Base-by-base conservation (phyloP, 1,140 invertebrate genomes). In the Anastatus disparis region DNA sequence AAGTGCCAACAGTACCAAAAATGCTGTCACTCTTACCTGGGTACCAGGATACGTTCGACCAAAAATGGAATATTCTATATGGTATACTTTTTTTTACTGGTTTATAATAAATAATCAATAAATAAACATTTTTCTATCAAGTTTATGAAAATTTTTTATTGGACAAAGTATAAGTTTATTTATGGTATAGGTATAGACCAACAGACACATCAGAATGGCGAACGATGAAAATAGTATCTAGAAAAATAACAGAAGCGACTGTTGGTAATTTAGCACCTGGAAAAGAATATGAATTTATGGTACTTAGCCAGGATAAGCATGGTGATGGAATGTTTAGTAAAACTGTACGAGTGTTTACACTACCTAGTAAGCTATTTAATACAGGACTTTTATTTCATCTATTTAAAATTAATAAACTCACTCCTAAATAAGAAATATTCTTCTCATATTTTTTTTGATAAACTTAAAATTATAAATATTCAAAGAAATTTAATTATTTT, bases 291-390 rank as follows among this genome's bases (percentile, higher is more conserved):
- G 95, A 97, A 84, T 93, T 98, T 76, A 95, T 95, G 89, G 93
- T 97, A 31, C 87, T 97, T 24, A 93, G 95, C 71, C 92, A 95
- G 76, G 96, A 97, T 82, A 89, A 91, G 75, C 87, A 92, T 64
- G 95, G 95, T 2, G 94, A 97, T 76, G 95, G 95, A 13, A 92
- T 96, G 85, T 95, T 95, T 79, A 97, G 95, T 80, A 94, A 95
- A 82, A 89, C 93, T 7, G 87, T 97, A 13, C 89, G 89, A 71
- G 90, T 94, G 40, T 89, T 88, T 75, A 97, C 95, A 0, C 90
- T 92, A 84, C 79, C 79, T 4, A 78, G 82, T 82, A 75, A 42
- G 77, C 76, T 65, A 17, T 29, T 52, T 55, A 31, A 46, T 46
- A n/a, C n/a, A n/a, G n/a, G n/a, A 40, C 22, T 10, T 35, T 35